These are phyloP conservation scores for Psilopogon haemacephalus DNA, from an alignment of 2,113 vertebrate species.

Conservation along the genomic window DNA sequence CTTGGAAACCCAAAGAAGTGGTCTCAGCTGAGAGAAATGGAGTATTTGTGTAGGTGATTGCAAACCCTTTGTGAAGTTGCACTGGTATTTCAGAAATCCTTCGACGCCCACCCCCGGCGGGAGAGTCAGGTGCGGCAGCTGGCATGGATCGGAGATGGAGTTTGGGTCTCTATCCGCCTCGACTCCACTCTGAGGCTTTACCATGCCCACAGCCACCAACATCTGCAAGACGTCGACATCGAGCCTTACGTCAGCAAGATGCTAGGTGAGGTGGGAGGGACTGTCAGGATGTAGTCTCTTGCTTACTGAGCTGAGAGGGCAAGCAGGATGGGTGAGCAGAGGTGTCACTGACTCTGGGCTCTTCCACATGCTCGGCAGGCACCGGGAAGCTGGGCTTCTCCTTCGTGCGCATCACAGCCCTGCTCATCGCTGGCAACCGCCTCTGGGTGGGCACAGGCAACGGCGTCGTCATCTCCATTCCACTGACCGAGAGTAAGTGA, in stretches of 20 bases:
- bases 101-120: conserved; percentile 93
- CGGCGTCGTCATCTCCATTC: conserved; percentile 98
- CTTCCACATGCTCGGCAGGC: conserved; percentile 68
- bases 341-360: background rate
- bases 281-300: background rate
- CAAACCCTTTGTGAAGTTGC: background rate
- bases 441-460: conserved; percentile 99
- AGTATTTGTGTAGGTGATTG: background rate
- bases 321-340: background rate
- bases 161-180: conserved; percentile 96
- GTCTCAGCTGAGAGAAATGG: background rate
- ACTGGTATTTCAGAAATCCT: conserved; percentile 83
- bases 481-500: conserved; percentile 94
- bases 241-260: conserved; percentile 99
- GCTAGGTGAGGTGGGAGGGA: conserved; percentile 82
- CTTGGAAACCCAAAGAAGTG: background rate
- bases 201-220: conserved; percentile 95
- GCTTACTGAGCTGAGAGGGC: background rate
- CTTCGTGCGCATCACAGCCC: conserved; percentile 95
- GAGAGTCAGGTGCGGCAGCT: conserved; percentile 98
- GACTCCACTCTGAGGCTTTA: conserved; percentile 95
- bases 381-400: conserved; percentile 98
- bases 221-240: conserved; percentile 97
- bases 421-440: conserved; percentile 94
- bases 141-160: conserved; percentile 95